These are phyloP conservation scores for Idaea biselata DNA, from an alignment of 2,888 invertebrate species.

Conservation along the genomic window DNA sequence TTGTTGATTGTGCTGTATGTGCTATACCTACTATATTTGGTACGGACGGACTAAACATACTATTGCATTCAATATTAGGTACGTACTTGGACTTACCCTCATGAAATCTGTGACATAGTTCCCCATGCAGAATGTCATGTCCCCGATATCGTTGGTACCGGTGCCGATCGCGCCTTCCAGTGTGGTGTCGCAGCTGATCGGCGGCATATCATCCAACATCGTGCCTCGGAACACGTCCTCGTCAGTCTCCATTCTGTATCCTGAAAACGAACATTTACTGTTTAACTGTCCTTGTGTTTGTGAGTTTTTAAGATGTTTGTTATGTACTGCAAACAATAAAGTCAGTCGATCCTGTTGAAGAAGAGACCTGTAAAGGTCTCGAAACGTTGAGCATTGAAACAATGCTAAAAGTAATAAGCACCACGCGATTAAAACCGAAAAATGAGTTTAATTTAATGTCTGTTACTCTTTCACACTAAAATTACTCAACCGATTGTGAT, in stretches of 20 bases:
- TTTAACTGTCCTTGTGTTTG: neutral
- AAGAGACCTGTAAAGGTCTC: too few relatives aligned
- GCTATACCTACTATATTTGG: too few relatives aligned
- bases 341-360: too few relatives aligned
- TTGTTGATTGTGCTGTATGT: too few relatives aligned
- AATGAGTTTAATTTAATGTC: too few relatives aligned
- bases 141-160: conserved; percentile 84
- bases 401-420: too few relatives aligned
- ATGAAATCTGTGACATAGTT: conserved; percentile 92
- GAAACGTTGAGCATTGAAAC: too few relatives aligned
- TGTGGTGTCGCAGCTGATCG: conserved; percentile 56
- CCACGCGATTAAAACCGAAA: too few relatives aligned
- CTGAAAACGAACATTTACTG: conserved; percentile 19
- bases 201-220: conserved; percentile 65
- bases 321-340: too few relatives aligned
- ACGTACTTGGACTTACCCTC: conserved; percentile 79
- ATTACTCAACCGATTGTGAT: too few relatives aligned
- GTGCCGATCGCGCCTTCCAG: conserved; percentile 56
- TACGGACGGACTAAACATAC: neutral
- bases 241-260: conserved; percentile 60
- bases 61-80: neutral
- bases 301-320: neutral
- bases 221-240: conserved; percentile 55
- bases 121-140: conserved; percentile 92
- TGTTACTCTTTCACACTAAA: too few relatives aligned